Conservation (phyloP, 2,888 invertebrate species). For the Scaeva pyrastri region DNA sequence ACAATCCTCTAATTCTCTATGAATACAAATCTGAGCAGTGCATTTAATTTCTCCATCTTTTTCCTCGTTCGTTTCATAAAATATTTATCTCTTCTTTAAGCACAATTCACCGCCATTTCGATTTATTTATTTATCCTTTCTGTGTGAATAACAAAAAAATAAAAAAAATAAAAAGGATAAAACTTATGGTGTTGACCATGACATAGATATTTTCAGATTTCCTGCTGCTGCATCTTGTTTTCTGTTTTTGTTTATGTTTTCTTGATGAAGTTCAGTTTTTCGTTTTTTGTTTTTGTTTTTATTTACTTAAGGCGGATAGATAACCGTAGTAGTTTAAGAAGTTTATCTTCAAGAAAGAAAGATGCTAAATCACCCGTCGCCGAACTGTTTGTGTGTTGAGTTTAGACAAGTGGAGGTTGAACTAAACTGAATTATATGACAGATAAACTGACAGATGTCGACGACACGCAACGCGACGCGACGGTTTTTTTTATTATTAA, state of each 20-base stretch:
- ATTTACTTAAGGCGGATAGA: constrained; percentile 16
- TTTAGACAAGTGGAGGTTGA: not conserved
- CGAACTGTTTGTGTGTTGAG: not conserved
- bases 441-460: not conserved
- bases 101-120: not conserved
- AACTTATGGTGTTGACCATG: constrained; percentile 57
- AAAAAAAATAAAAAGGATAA: constrained; percentile 13
- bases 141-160: not conserved
- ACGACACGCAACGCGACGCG: no score
- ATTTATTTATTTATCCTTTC: constrained; percentile 36
- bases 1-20: no score
- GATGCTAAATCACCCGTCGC: not conserved
- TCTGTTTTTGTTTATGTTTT: not conserved
- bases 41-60: not conserved
- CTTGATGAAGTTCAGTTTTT: constrained; percentile 15
- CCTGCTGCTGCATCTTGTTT: constrained; percentile 14
- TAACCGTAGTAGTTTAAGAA: constrained; percentile 21
- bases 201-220: constrained; percentile 57
- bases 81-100: not conserved
- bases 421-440: not conserved
- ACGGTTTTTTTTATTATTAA: not conserved
- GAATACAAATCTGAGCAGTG: no score
- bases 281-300: constrained; percentile 17
- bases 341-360: not conserved
- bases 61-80: not conserved